Evolutionary conservation across 2,888 invertebrate genomes (phyloP), one percentile per base, ranked within the genome.

Genomic region (Agelastica alni): DNA sequence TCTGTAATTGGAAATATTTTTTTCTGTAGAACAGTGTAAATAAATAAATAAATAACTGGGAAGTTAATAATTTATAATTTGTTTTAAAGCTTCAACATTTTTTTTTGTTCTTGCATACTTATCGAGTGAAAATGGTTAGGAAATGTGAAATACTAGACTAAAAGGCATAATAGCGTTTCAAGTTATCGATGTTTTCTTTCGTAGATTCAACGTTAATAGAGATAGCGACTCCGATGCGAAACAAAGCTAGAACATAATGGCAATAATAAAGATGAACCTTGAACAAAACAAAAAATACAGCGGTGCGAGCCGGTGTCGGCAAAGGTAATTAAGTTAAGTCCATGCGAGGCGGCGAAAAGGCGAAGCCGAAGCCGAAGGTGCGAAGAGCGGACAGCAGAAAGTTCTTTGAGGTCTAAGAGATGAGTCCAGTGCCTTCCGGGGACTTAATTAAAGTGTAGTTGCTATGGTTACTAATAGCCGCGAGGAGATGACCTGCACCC

Each of bases 401-500:
- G 34, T 45, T 45, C 45, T 45, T 45, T 45, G 45, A 45, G 70
- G 63, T 64, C 63, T 53, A 62, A 60, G 64, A 63, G 63, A 57
- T 59, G 64, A 61, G 63, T 53, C 60, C 60, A 54, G 51, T 20
- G 39, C 56, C 60, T 54, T 60, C 52, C 56, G 65, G 62, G 56
- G 66, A 65, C 70, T 70, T 70, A 71, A 71, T 70, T 70, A 70
- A 68, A 68, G 68, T 65, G 64, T 62, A 66, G 71, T 71, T 69
- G 71, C 71, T 70, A 71, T 70, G 70, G 71, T 60, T 69, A 71
- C 71, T 70, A 71, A 71, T 70, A 70, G 71, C 67, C 64, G 56
- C 61, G 61, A 61, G 62, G 65, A 66, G 61, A 48, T 66, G 67
- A 69, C 67, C 67, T 67, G 63, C 52, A 53, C 61, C 58, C 26